A percentile compares a stretch with the other conserved stretches of the same genome.
phyloP scores from a whole-genome alignment of 2,113 vertebrate species.

The Vidua chalybeata region DNA sequence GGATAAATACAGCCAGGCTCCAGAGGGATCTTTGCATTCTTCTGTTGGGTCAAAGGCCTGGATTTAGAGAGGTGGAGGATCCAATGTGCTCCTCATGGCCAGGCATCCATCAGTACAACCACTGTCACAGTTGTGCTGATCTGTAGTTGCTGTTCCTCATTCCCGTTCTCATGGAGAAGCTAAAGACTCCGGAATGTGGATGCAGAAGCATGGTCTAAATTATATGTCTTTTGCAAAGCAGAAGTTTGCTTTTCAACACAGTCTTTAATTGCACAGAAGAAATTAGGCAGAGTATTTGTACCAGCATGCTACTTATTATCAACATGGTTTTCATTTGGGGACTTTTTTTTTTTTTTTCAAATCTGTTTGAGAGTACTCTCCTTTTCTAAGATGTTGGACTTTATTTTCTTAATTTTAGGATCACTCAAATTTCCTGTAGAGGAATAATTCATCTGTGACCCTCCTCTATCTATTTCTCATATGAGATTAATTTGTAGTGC shows the following conservation, averaged over 20 bases:
- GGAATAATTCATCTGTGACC: not conserved
- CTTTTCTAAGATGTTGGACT: not conserved
- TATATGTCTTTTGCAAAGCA: slow-evolving; percentile 47
- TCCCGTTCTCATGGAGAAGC: not conserved
- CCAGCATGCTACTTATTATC: slow-evolving; percentile 31
- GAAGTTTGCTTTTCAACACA: slow-evolving; percentile 49
- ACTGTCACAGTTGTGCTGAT: not conserved
- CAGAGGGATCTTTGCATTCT: not conserved
- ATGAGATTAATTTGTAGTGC: not conserved
- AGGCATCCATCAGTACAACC: not conserved
- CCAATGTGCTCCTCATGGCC: not conserved
- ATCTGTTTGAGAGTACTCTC: not conserved
- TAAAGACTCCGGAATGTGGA: not conserved
- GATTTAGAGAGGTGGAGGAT: not conserved
- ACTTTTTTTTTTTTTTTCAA: not conserved
- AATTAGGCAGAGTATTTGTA: slow-evolving; percentile 29
- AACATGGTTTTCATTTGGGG: slow-evolving; percentile 28
- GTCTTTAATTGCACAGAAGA: slow-evolving; percentile 28
- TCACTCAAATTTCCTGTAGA: not conserved
- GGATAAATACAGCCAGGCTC: not conserved
- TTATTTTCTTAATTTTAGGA: not conserved
- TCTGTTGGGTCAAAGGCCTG: not conserved
- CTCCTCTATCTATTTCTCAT: not conserved
- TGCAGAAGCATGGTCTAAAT: slow-evolving; percentile 42
- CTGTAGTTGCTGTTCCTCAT: not conserved